A percentile compares a stretch with the other conserved stretches of the same genome.
Conservation (phyloP, 2,888 invertebrate genomes). For the Acleris cristana region DNA sequence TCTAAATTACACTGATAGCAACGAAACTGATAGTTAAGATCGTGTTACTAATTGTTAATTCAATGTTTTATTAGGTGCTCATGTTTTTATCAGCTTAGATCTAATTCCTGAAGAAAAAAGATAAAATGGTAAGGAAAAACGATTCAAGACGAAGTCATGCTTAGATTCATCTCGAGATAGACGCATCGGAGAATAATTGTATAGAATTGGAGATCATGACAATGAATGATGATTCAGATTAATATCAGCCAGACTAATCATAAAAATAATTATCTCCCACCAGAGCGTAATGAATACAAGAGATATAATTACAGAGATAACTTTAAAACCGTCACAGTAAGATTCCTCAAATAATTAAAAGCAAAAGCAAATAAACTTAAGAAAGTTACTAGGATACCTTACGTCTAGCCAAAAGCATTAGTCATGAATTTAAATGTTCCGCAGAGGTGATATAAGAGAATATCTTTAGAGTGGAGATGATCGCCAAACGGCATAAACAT, state of each 20-base stretch:
- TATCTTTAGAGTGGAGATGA: conserved; percentile 8
- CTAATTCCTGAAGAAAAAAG: conserved; percentile 15
- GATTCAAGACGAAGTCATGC: conserved; percentile 4
- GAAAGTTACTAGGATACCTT: not conserved
- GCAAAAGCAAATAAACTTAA: not conserved
- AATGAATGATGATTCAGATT: conserved; percentile 10
- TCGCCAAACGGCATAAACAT: conserved; percentile 24
- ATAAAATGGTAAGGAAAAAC: conserved; percentile 11
- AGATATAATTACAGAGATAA: conserved; percentile 16
- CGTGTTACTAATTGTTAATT: conserved; percentile 21
- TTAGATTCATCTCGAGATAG: conserved; percentile 18
- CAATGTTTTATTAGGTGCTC: conserved; percentile 19
- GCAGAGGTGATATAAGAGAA: conserved; percentile 9
- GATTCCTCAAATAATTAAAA: conserved; percentile 11
- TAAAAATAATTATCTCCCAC: conserved; percentile 10
- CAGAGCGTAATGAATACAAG: conserved; percentile 4
- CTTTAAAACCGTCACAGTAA: conserved; percentile 10
- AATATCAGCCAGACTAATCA: conserved; percentile 20
- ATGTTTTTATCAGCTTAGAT: conserved; percentile 25
- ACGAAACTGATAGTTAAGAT: conserved; percentile 12
- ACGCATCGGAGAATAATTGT: conserved; percentile 16
- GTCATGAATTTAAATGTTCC: not conserved
- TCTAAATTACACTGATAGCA: not conserved
- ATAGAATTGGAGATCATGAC: conserved; percentile 16
- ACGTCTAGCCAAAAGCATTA: not conserved